Conservation (phyloP, 2,113 vertebrate species). For the Oryzias curvinotus region DNA sequence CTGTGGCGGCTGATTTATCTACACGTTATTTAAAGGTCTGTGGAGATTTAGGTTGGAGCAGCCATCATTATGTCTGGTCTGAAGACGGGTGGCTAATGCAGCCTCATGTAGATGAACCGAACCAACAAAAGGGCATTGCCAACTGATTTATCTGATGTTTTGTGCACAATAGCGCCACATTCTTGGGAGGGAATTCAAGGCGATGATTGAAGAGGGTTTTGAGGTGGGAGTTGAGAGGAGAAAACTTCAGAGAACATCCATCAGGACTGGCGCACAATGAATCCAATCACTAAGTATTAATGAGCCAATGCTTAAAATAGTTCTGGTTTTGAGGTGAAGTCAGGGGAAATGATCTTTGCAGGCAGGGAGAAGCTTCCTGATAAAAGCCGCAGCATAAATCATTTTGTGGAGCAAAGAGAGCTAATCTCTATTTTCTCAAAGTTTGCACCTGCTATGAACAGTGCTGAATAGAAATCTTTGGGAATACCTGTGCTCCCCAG, state of each 20-base stretch:
- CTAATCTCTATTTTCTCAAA: slow-evolving; percentile 68
- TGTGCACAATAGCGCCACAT: slow-evolving; percentile 61
- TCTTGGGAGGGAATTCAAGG: slow-evolving; percentile 59
- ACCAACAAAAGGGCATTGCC: slow-evolving; percentile 57
- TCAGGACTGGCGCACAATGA: slow-evolving; percentile 74
- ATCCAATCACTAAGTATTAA: slow-evolving; percentile 77
- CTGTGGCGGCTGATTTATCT: slow-evolving; percentile 20
- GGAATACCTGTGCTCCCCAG: slow-evolving; percentile 62
- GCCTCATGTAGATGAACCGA: slow-evolving; percentile 63
- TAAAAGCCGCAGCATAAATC: slow-evolving; percentile 74
- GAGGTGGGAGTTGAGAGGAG: slow-evolving; percentile 59
- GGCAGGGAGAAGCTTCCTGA: slow-evolving; percentile 52
- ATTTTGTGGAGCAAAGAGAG: slow-evolving; percentile 67
- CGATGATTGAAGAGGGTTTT: slow-evolving; percentile 64
- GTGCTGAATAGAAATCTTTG: slow-evolving; percentile 62
- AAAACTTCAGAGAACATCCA: slow-evolving; percentile 73
- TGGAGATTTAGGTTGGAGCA: slow-evolving; percentile 40
- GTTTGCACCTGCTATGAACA: slow-evolving; percentile 67
- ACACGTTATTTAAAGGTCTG: slow-evolving; percentile 31
- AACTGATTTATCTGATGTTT: slow-evolving; percentile 69
- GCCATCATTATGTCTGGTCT: slow-evolving; percentile 62
- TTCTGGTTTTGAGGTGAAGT: slow-evolving; percentile 74
- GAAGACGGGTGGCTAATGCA: slow-evolving; percentile 57
- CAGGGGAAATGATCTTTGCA: slow-evolving; percentile 74
- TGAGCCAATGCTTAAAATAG: slow-evolving; percentile 76